A percentile compares a stretch with the other conserved stretches of the same genome.
phyloP scores from a whole-genome alignment of 2,888 invertebrate genomes.

The Drosophila austrosaltans region DNA sequence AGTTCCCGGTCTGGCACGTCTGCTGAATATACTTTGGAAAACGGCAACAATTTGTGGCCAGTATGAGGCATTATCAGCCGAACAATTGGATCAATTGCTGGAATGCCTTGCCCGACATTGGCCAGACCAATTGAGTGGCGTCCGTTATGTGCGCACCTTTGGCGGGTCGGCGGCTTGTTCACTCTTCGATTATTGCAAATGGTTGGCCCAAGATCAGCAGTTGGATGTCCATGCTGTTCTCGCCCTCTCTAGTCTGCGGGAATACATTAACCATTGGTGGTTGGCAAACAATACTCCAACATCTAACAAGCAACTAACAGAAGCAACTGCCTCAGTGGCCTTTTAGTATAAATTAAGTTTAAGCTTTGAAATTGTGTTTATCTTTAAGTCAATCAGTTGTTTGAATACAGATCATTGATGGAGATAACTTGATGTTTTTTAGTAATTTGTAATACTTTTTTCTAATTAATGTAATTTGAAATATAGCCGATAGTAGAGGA shows the following conservation, averaged over 20 bases:
- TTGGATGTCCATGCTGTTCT: slow-evolving; percentile 58
- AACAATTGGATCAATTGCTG: slow-evolving; percentile 73
- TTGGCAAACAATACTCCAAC: slow-evolving; percentile 27
- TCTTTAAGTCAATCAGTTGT: slow-evolving; percentile 13
- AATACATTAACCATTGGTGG: slow-evolving; percentile 74
- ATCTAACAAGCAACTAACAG: background rate
- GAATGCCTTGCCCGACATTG: slow-evolving; percentile 77
- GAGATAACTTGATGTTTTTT: background rate
- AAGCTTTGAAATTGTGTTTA: slow-evolving; percentile 28
- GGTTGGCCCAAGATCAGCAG: slow-evolving; percentile 52
- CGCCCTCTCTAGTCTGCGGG: slow-evolving; percentile 74
- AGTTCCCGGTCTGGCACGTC: slow-evolving; percentile 67
- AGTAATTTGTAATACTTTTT: background rate
- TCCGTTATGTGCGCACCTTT: slow-evolving; percentile 71
- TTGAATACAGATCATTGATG: slow-evolving; percentile 10
- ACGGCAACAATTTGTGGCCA: slow-evolving; percentile 57
- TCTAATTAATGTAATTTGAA: too few species aligned
- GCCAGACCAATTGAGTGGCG: slow-evolving; percentile 63
- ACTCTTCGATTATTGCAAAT: slow-evolving; percentile 66
- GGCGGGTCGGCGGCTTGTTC: slow-evolving; percentile 74
- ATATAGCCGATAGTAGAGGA: too few species aligned
- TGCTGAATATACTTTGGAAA: slow-evolving; percentile 81
- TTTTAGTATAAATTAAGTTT: slow-evolving; percentile 19
- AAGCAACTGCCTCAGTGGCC: background rate
- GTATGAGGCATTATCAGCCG: slow-evolving; percentile 56